Evolutionary conservation across 2,888 invertebrate genomes (phyloP).

Genomic region (Lithophane socia): DNA sequence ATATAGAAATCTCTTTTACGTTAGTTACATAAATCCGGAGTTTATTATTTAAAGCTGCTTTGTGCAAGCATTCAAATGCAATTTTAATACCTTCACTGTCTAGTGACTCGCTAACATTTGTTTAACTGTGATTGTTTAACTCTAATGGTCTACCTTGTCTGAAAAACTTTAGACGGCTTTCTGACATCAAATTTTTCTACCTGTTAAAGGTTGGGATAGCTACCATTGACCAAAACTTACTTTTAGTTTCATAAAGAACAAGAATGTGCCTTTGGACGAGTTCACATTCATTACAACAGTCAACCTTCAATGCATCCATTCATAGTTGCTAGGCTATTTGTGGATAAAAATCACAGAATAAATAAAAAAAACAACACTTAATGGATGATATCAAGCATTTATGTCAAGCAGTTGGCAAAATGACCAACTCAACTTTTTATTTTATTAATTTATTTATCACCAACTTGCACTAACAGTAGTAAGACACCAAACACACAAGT

Average conservation of each 20-base stretch:
- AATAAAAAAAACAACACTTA: not conserved
- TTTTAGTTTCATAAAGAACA: not conserved
- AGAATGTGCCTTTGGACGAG: not conserved
- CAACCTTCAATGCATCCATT: not conserved
- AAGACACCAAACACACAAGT: no score
- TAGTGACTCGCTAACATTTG: not conserved
- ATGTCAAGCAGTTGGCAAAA: not conserved
- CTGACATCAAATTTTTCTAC: not conserved
- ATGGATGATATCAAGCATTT: no score
- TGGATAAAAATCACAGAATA: not conserved
- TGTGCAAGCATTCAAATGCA: not conserved
- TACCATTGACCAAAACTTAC: no score
- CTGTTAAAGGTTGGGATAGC: not conserved
- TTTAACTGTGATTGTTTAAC: no score
- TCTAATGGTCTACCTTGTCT: not conserved
- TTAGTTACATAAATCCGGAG: not conserved
- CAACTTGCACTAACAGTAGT: no score
- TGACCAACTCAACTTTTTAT: no score
- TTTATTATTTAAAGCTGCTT: no score
- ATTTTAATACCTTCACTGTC: not conserved
- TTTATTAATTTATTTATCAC: no score
- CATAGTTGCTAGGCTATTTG: not conserved
- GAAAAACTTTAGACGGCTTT: not conserved
- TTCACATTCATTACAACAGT: not conserved
- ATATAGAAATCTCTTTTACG: not conserved